These are phyloP conservation scores for Tenebrio molitor DNA, from an alignment of 1,140 invertebrate genomes.

Conservation along the genomic window DNA sequence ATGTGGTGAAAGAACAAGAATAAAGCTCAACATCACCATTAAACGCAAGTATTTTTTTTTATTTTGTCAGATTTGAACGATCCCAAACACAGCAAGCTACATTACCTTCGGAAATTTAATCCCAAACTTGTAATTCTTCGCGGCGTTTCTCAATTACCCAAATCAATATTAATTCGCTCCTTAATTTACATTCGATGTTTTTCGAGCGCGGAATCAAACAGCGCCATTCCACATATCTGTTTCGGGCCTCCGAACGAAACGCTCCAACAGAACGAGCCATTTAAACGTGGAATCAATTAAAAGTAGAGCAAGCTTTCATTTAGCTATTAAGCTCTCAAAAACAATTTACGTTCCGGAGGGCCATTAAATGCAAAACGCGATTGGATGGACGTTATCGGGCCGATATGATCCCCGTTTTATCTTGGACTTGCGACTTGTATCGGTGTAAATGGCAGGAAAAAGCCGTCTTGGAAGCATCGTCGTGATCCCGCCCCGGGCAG, in stretches of 20 bases:
- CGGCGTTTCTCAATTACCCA: neutral
- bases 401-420: neutral
- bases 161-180: neutral
- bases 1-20: too few species aligned
- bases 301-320: constrained; percentile 33
- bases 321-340: constrained; percentile 45
- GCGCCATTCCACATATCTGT: neutral
- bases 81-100: too few species aligned
- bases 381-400: neutral
- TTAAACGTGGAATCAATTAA: constrained; percentile 18
- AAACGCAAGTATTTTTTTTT: too few species aligned
- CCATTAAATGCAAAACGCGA: constrained; percentile 55
- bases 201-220: neutral
- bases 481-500: too few species aligned
- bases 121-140: too few species aligned
- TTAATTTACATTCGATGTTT: constrained; percentile 1
- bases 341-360: constrained; percentile 53
- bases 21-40: too few species aligned
- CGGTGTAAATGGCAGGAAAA: too few species aligned
- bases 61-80: too few species aligned
- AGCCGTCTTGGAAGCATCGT: too few species aligned
- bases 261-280: constrained; percentile 2
- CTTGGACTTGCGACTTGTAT: neutral
- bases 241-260: neutral
- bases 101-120: too few species aligned